phyloP scores from a whole-genome alignment of 2,888 invertebrate genomes.

The Atrina japonica region DNA sequence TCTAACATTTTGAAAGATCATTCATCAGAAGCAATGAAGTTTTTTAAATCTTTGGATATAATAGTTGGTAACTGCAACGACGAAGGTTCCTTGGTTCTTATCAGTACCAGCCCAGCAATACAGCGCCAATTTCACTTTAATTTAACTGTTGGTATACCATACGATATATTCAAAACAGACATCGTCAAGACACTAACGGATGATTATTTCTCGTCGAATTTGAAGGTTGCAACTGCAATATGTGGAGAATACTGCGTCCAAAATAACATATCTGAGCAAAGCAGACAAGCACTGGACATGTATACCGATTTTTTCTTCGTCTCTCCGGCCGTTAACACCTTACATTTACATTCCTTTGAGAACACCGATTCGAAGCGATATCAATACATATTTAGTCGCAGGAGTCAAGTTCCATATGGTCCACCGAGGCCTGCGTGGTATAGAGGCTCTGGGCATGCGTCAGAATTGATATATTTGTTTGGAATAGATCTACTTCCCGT shows the following conservation, averaged over 20 bases:
- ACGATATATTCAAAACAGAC: conserved; percentile 13
- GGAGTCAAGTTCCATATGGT: not conserved
- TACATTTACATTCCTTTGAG: conserved; percentile 12
- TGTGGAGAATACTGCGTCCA: conserved; percentile 30
- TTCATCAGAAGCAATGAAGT: not conserved
- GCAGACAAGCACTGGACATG: conserved; percentile 22
- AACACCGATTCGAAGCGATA: conserved; percentile 6
- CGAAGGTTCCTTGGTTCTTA: conserved; percentile 21
- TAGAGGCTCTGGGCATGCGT: conserved; percentile 32
- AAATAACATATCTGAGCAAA: conserved; percentile 19
- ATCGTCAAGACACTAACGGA: conserved; percentile 8
- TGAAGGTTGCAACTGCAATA: conserved; percentile 18
- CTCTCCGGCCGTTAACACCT: conserved; percentile 10
- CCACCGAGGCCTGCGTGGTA: conserved; percentile 24
- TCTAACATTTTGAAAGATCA: conserved; percentile 9
- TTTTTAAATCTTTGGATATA: conserved; percentile 33
- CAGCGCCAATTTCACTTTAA: conserved; percentile 25
- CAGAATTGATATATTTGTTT: conserved; percentile 34
- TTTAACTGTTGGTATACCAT: conserved; percentile 24
- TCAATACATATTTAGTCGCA: conserved; percentile 30
- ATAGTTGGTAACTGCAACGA: conserved; percentile 28
- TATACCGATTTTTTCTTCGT: conserved; percentile 35
- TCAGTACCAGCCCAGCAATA: not conserved
- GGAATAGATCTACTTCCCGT: conserved; percentile 14
- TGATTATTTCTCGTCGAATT: conserved; percentile 11